phyloP scores from a whole-genome alignment of 2,113 vertebrate genomes.

The Gopherus flavomarginatus region DNA sequence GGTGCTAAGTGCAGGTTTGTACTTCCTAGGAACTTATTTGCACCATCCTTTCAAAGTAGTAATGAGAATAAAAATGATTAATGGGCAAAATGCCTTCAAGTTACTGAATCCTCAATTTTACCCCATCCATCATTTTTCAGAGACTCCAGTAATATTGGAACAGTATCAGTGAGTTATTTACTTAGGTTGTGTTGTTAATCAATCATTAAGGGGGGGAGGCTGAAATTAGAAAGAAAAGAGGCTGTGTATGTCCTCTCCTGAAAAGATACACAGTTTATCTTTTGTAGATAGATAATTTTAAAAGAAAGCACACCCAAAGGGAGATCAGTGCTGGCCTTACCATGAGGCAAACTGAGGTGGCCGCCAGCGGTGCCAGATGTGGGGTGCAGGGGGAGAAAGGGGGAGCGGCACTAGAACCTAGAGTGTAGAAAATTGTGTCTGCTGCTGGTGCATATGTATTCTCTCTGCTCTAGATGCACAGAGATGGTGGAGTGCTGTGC shows the following conservation, averaged over 20 bases:
- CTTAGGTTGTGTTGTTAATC: background rate
- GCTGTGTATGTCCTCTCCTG: fast-evolving
- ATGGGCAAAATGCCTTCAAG: background rate
- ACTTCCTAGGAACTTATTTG: constrained; percentile 7
- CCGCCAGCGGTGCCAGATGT: too few species aligned
- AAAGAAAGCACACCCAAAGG: background rate
- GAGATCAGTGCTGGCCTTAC: background rate
- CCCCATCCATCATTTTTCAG: background rate
- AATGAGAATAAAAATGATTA: background rate
- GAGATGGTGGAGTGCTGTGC: too few species aligned
- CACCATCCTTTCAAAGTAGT: background rate
- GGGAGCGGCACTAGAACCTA: too few species aligned
- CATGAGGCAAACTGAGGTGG: too few species aligned
- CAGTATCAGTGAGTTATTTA: background rate
- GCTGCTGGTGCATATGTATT: too few species aligned
- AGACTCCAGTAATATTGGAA: background rate
- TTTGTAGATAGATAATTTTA: background rate
- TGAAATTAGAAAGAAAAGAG: background rate
- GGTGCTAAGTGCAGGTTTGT: background rate
- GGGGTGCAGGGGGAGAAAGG: too few species aligned
- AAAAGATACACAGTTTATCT: background rate
- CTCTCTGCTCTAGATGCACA: too few species aligned
- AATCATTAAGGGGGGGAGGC: background rate
- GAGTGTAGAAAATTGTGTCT: too few species aligned
- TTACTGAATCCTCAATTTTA: background rate